These are phyloP conservation scores for Drosophila teissieri DNA, from an alignment of 1,140 invertebrate species.

Conservation along the genomic window DNA sequence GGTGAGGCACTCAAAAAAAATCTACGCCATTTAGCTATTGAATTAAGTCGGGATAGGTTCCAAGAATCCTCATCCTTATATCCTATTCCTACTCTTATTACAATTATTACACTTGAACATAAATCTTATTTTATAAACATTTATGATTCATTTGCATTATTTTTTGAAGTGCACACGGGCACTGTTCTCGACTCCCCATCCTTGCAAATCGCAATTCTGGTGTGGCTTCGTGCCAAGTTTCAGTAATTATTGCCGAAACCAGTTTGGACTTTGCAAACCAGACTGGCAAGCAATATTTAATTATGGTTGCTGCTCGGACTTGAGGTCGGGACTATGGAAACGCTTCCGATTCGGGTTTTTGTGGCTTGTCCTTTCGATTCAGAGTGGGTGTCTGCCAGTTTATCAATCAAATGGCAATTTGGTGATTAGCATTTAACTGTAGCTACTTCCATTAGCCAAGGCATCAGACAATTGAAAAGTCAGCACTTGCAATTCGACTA, in stretches of 20 bases:
- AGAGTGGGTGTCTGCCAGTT: slow-evolving; percentile 7
- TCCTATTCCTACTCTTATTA: no score
- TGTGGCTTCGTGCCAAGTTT: slow-evolving; percentile 54
- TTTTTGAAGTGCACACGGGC: neutral
- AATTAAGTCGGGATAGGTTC: no score
- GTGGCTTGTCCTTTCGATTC: slow-evolving; percentile 11
- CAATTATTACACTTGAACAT: no score
- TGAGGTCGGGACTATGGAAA: slow-evolving; percentile 19
- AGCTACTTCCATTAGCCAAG: slow-evolving; percentile 29
- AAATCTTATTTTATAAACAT: no score
- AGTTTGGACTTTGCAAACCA: slow-evolving; percentile 37
- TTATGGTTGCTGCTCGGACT: slow-evolving; percentile 57
- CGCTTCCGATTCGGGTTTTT: slow-evolving; percentile 12
- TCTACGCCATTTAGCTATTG: neutral
- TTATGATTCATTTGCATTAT: neutral
- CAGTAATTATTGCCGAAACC: slow-evolving; percentile 66
- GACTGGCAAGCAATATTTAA: slow-evolving; percentile 67
- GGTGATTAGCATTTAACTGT: slow-evolving; percentile 49
- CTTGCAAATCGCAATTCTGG: slow-evolving; percentile 42
- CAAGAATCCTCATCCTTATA: no score
- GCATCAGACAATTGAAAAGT: slow-evolving; percentile 42
- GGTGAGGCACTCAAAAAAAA: slow-evolving; percentile 14
- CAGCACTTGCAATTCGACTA: slow-evolving; percentile 25
- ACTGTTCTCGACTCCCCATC: neutral
- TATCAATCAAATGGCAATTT: slow-evolving; percentile 59